phyloP scores from a whole-genome alignment of 2,797 vertebrate species.

The Myotis pilosus region DNA sequence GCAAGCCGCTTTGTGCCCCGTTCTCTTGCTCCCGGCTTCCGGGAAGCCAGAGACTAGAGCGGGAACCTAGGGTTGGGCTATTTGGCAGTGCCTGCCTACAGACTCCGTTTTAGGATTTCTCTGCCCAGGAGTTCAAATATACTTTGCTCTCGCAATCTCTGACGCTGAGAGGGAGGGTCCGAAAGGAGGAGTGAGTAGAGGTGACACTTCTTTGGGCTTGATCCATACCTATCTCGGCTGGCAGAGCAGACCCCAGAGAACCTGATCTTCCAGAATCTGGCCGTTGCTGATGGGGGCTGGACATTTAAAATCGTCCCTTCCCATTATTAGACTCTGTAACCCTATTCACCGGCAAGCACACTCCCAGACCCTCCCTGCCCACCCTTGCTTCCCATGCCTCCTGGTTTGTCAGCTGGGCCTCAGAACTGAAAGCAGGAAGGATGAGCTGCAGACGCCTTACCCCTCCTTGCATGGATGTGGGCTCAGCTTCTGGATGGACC shows the following conservation, averaged over 20 bases:
- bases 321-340: neutral
- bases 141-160: neutral
- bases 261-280: neutral
- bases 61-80: neutral
- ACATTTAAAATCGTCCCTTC: slow-evolving; percentile 27
- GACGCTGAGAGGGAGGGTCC: neutral
- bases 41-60: neutral
- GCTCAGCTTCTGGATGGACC: neutral
- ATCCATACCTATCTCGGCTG: neutral
- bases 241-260: neutral
- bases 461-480: neutral
- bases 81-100: neutral
- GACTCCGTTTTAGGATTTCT: neutral
- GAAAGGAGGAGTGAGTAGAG: neutral
- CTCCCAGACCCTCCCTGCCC: neutral
- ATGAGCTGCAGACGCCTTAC: neutral
- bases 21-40: neutral
- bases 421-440: neutral
- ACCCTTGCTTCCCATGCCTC: neutral
- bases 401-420: neutral
- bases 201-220: neutral
- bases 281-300: neutral
- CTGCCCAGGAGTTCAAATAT: slow-evolving; percentile 23
- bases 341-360: neutral
- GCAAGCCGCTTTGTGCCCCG: neutral